A percentile compares a stretch with the other conserved stretches of the same genome.
Evolutionary conservation across 2,113 vertebrate species (phyloP).

Genomic region (Choloepus hoffmanni): DNA sequence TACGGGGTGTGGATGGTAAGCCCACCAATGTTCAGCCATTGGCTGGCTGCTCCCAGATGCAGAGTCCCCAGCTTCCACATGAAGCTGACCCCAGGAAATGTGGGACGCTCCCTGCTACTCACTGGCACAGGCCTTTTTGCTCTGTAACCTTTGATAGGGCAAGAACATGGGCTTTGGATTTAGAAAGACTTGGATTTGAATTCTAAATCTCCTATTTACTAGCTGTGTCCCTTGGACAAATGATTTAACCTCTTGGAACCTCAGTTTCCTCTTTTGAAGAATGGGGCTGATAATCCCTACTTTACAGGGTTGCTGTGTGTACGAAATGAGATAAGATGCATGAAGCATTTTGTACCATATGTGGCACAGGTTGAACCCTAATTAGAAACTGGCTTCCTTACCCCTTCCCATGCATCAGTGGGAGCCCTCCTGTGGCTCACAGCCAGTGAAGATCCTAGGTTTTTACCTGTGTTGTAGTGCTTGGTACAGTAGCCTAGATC

Average conservation of each 20-base stretch:
- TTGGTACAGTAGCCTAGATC: constrained; percentile 97
- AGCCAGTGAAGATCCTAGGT: not conserved
- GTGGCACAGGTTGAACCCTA: constrained; percentile 19
- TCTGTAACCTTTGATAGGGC: not conserved
- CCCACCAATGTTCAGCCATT: not conserved
- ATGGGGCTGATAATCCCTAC: not conserved
- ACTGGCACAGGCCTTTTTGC: not conserved
- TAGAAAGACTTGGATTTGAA: constrained; percentile 56
- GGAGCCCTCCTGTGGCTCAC: not conserved
- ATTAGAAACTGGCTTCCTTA: constrained; percentile 10
- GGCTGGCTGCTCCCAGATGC: not conserved
- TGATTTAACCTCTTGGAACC: constrained; percentile 22
- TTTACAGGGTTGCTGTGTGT: not conserved
- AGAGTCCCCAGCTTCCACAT: not conserved
- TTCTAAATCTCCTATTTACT: constrained; percentile 38
- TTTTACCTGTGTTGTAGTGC: constrained; percentile 96
- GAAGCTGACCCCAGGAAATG: not conserved
- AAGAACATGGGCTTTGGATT: not conserved
- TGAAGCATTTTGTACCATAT: not conserved
- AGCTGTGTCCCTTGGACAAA: not conserved
- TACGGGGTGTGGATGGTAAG: not conserved
- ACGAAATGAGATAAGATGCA: not conserved
- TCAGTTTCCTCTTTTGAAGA: constrained; percentile 39
- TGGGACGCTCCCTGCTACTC: not conserved
- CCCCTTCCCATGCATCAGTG: constrained; percentile 32